These are phyloP conservation scores for Formicarius rufipectus DNA, from an alignment of 2,113 vertebrate genomes.

Conservation along the genomic window DNA sequence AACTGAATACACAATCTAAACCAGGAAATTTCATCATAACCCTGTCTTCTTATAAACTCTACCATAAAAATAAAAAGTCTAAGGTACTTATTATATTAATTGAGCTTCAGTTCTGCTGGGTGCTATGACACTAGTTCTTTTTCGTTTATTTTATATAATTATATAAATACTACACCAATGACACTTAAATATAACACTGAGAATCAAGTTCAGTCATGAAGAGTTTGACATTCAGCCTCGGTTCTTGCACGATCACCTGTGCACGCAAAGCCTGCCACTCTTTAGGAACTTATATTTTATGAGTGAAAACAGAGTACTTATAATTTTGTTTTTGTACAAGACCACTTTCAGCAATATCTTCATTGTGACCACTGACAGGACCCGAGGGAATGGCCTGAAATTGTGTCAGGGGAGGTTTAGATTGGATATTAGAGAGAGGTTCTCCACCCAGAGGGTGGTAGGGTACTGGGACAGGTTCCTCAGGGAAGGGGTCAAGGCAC, in stretches of 20 bases:
- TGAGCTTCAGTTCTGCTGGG: not conserved
- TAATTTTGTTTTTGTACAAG: not conserved
- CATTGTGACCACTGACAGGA: not conserved
- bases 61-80: not conserved
- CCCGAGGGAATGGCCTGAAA: not conserved
- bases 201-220: not conserved
- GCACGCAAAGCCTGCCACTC: not conserved
- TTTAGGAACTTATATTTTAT: not conserved
- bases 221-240: not conserved
- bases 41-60: not conserved
- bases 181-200: not conserved
- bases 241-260: not conserved
- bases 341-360: not conserved
- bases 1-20: not conserved
- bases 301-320: not conserved
- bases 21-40: not conserved
- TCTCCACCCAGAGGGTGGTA: accelerated
- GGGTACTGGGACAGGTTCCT: not conserved
- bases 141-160: not conserved
- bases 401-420: not conserved
- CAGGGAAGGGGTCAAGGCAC: not conserved
- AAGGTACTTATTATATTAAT: not conserved
- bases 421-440: not conserved
- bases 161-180: too few species aligned
- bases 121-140: not conserved